phyloP scores from a whole-genome alignment of 2,888 invertebrate species.

The Cryptocephalus moraei region DNA sequence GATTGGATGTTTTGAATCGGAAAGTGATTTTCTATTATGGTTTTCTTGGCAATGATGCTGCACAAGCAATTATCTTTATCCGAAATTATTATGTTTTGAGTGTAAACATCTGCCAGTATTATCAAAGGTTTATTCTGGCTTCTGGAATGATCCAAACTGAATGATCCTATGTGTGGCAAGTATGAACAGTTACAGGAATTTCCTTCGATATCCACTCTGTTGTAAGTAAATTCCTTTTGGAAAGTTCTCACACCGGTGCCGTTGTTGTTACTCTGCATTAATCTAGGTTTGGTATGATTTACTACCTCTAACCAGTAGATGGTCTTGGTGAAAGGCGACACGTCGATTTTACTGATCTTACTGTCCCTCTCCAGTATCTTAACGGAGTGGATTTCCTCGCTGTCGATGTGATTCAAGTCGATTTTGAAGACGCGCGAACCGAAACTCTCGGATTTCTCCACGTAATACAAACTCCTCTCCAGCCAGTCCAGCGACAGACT shows the following conservation, averaged over 20 bases:
- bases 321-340: conserved; percentile 63
- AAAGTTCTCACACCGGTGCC: conserved; percentile 49
- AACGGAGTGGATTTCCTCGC: conserved; percentile 41
- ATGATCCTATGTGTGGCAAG: conserved; percentile 50
- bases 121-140: conserved; percentile 41
- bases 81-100: conserved; percentile 49
- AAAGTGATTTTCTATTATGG: conserved; percentile 31
- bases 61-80: conserved; percentile 61
- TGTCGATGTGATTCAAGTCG: conserved; percentile 52
- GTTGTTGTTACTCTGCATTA: conserved; percentile 53
- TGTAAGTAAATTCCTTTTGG: conserved; percentile 22
- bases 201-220: background rate
- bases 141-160: conserved; percentile 59
- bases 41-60: conserved; percentile 40
- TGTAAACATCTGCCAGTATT: conserved; percentile 55
- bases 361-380: conserved; percentile 46
- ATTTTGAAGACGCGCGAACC: conserved; percentile 53
- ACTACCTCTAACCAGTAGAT: conserved; percentile 63
- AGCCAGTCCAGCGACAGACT: conserved; percentile 83
- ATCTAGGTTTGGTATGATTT: conserved; percentile 35
- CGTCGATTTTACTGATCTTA: conserved; percentile 57
- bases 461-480: conserved; percentile 72
- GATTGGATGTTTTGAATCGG: conserved; percentile 58
- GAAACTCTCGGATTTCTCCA: conserved; percentile 43
- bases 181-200: conserved; percentile 54